A percentile compares a stretch with the other conserved stretches of the same genome.
These are phyloP conservation scores for Aphelinus certus DNA, from an alignment of 1,140 invertebrate species.

Conservation along the genomic window DNA sequence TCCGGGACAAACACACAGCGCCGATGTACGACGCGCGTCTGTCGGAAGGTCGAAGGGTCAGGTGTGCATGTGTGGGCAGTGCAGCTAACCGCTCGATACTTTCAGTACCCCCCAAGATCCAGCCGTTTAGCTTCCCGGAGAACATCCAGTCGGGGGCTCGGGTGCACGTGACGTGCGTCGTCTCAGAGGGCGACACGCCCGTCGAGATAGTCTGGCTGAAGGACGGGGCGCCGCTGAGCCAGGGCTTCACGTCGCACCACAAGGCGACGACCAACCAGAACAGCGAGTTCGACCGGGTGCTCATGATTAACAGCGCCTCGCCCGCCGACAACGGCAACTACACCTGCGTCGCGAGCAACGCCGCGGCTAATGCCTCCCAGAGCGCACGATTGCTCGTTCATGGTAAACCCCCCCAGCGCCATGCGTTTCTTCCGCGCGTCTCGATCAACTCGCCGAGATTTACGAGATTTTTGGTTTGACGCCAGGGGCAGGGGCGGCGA, in stretches of 20 bases:
- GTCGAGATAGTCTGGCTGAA: constrained; percentile 75
- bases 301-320: constrained; percentile 62
- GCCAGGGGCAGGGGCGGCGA: too few relatives aligned
- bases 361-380: constrained; percentile 74
- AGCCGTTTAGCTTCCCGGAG: constrained; percentile 69
- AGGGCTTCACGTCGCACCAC: background rate
- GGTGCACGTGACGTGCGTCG: constrained; percentile 72
- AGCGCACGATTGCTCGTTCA: constrained; percentile 65
- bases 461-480: too few relatives aligned
- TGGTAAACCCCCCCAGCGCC: constrained; percentile 52
- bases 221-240: constrained; percentile 61
- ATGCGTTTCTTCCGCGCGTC: too few relatives aligned
- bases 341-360: constrained; percentile 87
- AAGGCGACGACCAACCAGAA: constrained; percentile 57
- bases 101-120: constrained; percentile 71
- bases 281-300: constrained; percentile 64
- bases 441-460: too few relatives aligned
- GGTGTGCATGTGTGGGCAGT: too few relatives aligned
- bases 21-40: too few relatives aligned
- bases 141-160: constrained; percentile 68
- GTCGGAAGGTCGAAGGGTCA: too few relatives aligned
- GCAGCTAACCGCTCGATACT: too few relatives aligned
- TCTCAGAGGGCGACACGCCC: constrained; percentile 76
- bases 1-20: too few relatives aligned
- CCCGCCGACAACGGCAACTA: constrained; percentile 87